Conservation (phyloP, 1,140 invertebrate species). For the Caenorhabditis inopinata region DNA sequence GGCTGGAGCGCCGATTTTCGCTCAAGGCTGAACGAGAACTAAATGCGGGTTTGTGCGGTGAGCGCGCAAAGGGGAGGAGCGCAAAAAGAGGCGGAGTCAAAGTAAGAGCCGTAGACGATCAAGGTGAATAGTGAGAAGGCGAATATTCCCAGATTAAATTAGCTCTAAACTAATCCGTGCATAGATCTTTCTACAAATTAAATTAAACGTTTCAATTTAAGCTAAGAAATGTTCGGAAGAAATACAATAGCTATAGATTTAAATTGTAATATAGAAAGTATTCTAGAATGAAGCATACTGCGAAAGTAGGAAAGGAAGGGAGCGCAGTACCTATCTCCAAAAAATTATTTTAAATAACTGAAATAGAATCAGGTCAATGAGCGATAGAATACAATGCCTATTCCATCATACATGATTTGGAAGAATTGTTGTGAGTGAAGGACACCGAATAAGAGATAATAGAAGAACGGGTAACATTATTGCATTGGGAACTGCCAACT, state of each 20-base stretch:
- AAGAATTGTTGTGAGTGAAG: neutral
- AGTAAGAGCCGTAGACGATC: slow-evolving; percentile 4
- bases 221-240: too few species aligned
- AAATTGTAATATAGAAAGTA: too few species aligned
- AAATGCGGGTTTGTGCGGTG: slow-evolving; percentile 19
- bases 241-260: too few species aligned
- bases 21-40: neutral
- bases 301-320: too few species aligned
- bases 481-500: neutral
- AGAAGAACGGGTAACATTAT: neutral
- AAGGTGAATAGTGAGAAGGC: neutral
- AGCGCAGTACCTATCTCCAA: too few species aligned
- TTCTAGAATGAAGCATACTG: too few species aligned
- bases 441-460: neutral
- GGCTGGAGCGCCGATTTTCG: neutral
- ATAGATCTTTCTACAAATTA: too few species aligned
- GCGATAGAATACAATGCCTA: too few species aligned
- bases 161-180: neutral
- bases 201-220: too few species aligned
- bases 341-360: too few species aligned
- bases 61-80: slow-evolving; percentile 17
- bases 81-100: neutral
- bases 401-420: neutral
- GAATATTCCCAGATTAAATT: neutral
- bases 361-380: too few species aligned